Evolutionary conservation across 2,113 vertebrate species (phyloP).

Genomic region (Marmota monax): DNA sequence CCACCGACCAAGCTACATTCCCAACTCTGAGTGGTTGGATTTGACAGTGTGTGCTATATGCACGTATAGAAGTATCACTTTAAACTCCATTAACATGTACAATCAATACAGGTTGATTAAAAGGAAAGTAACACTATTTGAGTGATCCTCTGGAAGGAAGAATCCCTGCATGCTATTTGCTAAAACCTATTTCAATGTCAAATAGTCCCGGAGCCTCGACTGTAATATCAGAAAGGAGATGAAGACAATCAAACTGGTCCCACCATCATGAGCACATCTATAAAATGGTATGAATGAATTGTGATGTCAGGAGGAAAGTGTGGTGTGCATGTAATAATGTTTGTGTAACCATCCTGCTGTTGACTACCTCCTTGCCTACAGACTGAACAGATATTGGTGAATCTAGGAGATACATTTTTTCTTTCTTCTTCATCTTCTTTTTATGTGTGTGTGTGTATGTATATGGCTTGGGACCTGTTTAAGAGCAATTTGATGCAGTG

Average conservation of each 20-base stretch:
- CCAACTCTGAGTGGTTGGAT: background rate
- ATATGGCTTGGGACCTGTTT: background rate
- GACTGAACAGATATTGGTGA: background rate
- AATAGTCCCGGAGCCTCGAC: background rate
- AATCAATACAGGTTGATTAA: background rate
- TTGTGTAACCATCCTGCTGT: too few species aligned
- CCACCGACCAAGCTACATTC: too few species aligned
- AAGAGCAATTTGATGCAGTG: slow-evolving; percentile 39
- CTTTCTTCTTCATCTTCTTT: background rate
- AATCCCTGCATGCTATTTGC: background rate
- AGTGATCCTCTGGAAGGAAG: background rate
- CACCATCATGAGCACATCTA: background rate
- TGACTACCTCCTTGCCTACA: background rate
- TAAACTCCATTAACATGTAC: background rate
- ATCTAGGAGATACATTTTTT: slow-evolving; percentile 18
- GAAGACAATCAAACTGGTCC: background rate
- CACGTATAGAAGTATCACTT: background rate
- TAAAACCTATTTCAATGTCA: background rate
- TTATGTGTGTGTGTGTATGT: background rate
- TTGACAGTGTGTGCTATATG: background rate
- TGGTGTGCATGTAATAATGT: background rate
- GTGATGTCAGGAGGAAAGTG: background rate
- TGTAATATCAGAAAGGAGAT: slow-evolving; percentile 6
- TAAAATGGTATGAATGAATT: background rate
- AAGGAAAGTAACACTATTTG: background rate